A percentile compares a stretch with the other conserved stretches of the same genome.
Evolutionary conservation across 2,888 invertebrate species (phyloP).

Genomic region (Sphaeridia pumilis): DNA sequence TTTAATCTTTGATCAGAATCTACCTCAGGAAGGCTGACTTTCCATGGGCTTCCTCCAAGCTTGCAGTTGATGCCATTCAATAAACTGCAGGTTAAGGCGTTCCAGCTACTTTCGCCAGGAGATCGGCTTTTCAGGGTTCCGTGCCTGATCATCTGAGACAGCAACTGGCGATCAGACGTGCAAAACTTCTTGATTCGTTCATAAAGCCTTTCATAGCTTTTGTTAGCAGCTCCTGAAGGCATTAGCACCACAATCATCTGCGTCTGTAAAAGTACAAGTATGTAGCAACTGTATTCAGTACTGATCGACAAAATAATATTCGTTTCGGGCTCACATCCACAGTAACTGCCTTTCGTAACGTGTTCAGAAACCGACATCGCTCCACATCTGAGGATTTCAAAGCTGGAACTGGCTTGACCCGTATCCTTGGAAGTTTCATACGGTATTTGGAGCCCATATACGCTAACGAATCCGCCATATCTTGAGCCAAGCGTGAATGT

Average conservation of each 20-base stretch:
- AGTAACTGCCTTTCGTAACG: not conserved
- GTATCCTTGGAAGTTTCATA: not conserved
- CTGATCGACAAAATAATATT: not conserved
- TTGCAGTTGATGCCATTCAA: constrained; percentile 1
- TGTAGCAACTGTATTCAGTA: not conserved
- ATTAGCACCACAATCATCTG: constrained; percentile 6
- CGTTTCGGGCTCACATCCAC: not conserved
- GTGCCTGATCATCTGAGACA: constrained; percentile 11
- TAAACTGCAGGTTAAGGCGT: not conserved
- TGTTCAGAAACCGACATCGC: not conserved
- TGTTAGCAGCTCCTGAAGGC: not conserved
- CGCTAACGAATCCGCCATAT: not conserved
- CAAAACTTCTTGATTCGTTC: constrained; percentile 4
- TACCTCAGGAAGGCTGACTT: constrained; percentile 6
- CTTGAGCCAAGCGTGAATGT: not conserved
- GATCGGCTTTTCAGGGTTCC: not conserved
- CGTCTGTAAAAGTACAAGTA: not conserved
- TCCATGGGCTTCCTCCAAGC: constrained; percentile 6
- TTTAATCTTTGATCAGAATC: not conserved
- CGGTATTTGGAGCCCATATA: not conserved
- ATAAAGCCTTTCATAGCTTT: not conserved
- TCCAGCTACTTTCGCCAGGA: not conserved
- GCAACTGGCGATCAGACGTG: not conserved
- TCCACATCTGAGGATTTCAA: not conserved
- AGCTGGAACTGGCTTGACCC: not conserved